Percentiles rank a stretch among this genome's conserved stretches.
Conservation (phyloP, 2,797 vertebrate species). For the Platyrinchus mystaceus region DNA sequence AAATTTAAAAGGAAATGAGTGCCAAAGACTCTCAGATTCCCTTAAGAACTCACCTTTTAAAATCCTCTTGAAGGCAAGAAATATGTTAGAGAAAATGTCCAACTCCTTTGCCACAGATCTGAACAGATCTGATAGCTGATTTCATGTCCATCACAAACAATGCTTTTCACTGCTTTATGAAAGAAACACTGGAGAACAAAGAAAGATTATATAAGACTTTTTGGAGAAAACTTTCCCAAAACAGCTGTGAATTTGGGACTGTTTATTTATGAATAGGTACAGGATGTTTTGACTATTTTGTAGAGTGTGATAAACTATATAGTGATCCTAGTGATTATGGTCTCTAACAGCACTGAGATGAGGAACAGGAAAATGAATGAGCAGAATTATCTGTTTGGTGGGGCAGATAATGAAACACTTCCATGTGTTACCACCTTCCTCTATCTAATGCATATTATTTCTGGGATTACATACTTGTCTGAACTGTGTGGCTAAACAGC, state of each 20-base stretch:
- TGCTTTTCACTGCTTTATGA: background rate
- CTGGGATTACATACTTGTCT: background rate
- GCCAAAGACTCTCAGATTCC: background rate
- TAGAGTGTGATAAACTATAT: background rate
- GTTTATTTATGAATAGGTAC: background rate
- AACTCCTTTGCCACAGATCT: background rate
- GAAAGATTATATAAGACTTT: background rate
- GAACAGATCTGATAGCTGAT: background rate
- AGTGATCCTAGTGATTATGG: background rate
- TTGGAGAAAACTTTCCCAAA: background rate
- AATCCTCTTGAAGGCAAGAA: background rate
- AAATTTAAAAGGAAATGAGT: background rate
- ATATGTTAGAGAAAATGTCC: background rate
- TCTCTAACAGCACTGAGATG: background rate
- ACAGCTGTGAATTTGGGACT: background rate
- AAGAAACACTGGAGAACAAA: background rate
- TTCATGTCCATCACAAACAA: background rate
- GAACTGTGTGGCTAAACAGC: background rate
- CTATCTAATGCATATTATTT: background rate
- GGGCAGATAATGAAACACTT: background rate
- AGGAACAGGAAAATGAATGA: background rate
- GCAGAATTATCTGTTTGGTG: background rate
- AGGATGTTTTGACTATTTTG: background rate
- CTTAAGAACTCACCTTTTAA: background rate
- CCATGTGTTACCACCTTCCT: background rate